Percentiles rank a stretch among this genome's conserved stretches.
Evolutionary conservation across 2,797 vertebrate genomes (phyloP).

Genomic region (Acanthiza pusilla): DNA sequence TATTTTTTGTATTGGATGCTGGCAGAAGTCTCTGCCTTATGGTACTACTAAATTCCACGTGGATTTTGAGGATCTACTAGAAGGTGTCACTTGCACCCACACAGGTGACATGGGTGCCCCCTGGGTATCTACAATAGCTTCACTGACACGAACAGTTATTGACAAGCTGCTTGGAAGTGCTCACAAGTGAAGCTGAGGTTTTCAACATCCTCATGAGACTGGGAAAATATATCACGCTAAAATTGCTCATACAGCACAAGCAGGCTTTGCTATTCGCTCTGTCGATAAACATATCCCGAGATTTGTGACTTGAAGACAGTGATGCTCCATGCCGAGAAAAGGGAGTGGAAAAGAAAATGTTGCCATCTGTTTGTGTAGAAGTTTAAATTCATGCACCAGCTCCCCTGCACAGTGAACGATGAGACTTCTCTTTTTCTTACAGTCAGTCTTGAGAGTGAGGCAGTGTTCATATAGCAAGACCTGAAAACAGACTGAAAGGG

Average conservation of each 20-base stretch:
- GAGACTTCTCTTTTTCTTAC: background rate
- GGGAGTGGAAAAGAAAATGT: background rate
- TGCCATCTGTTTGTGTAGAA: slow-evolving; percentile 20
- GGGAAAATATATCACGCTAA: background rate
- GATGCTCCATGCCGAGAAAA: background rate
- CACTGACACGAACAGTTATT: background rate
- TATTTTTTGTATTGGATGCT: background rate
- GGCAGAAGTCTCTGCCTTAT: background rate
- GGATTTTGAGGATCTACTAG: background rate
- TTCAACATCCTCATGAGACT: background rate
- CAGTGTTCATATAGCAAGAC: background rate
- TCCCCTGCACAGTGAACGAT: background rate
- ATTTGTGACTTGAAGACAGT: slow-evolving; percentile 7
- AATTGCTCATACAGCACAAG: background rate
- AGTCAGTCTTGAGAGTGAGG: background rate
- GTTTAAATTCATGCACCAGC: background rate
- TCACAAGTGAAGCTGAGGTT: background rate
- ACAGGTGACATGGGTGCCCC: background rate
- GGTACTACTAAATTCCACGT: background rate
- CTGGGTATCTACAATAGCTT: background rate
- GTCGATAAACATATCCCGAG: background rate
- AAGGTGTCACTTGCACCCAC: background rate
- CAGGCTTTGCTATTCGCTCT: slow-evolving; percentile 21
- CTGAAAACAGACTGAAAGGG: background rate
- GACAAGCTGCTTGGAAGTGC: background rate